A percentile compares a stretch with the other conserved stretches of the same genome.
phyloP scores from a whole-genome alignment of 2,797 vertebrate species.

The Gila robusta region DNA sequence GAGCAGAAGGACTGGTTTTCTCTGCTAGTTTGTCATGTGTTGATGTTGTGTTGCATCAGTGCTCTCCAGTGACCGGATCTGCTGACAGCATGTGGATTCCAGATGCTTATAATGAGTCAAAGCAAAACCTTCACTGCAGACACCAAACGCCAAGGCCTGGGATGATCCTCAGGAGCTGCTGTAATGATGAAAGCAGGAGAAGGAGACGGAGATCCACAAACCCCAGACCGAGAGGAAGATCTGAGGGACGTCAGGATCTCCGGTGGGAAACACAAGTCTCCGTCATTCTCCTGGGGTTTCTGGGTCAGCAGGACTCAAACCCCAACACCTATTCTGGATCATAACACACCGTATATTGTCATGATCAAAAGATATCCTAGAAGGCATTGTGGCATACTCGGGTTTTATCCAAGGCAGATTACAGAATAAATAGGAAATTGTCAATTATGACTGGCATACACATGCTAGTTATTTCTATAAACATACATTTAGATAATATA shows the following conservation, averaged over 20 bases:
- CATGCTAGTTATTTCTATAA: background rate
- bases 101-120: background rate
- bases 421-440: background rate
- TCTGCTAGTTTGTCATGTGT: background rate
- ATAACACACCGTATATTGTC: background rate
- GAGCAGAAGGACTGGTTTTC: background rate
- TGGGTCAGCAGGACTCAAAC: background rate
- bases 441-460: background rate
- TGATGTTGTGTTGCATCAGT: constrained; percentile 10
- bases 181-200: constrained; percentile 22
- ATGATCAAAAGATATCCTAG: background rate
- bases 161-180: background rate
- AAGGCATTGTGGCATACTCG: background rate
- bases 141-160: background rate
- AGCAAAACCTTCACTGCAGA: background rate
- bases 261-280: background rate
- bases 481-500: background rate
- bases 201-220: background rate
- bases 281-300: background rate
- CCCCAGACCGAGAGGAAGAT: constrained; percentile 4
- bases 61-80: background rate
- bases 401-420: background rate
- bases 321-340: background rate
- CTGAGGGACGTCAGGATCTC: background rate
- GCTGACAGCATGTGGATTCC: constrained; percentile 14